Conservation (phyloP, 2,797 vertebrate species). For the Danionella dracula region DNA sequence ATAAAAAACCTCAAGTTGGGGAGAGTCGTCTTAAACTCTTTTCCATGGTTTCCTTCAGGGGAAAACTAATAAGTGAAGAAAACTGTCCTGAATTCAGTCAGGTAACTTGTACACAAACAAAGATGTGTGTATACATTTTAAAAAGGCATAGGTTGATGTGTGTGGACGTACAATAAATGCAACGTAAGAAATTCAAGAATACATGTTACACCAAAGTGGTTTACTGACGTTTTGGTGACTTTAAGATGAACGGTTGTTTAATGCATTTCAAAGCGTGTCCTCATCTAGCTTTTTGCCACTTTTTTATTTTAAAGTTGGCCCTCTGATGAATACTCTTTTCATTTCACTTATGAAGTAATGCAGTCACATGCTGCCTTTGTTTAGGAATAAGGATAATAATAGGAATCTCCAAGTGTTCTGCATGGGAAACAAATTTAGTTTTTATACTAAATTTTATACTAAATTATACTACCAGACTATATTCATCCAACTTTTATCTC, state of each 20-base stretch:
- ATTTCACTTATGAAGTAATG: too few species aligned
- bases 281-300: background rate
- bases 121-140: slow-evolving; percentile 42
- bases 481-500: too few species aligned
- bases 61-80: background rate
- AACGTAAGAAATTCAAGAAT: background rate
- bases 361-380: too few species aligned
- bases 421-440: too few species aligned
- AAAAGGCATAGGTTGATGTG: slow-evolving; percentile 2
- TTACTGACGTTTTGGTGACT: background rate
- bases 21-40: background rate
- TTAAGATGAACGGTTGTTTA: background rate
- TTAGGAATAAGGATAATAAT: too few species aligned
- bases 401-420: too few species aligned
- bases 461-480: too few species aligned
- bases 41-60: background rate
- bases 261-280: background rate
- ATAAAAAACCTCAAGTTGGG: background rate
- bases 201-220: background rate
- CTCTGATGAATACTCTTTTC: too few species aligned
- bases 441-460: too few species aligned
- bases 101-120: slow-evolving; percentile 33
- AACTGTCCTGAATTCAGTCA: slow-evolving; percentile 23
- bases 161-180: background rate
- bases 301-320: too few species aligned